Conservation (phyloP, 1,140 invertebrate species). For the Gryllus bimaculatus region DNA sequence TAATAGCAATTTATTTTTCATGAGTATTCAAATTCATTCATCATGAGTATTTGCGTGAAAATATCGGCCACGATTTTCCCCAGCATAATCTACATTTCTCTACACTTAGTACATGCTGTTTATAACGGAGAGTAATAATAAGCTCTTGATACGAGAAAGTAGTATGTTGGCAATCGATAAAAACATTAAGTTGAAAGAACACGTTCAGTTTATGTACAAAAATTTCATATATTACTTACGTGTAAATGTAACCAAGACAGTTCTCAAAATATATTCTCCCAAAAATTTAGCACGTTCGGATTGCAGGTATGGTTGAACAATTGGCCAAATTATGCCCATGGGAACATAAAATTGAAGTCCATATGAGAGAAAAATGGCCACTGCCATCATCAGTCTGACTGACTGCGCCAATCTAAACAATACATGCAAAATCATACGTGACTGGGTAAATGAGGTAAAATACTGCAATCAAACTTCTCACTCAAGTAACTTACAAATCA, state of each 20-base stretch:
- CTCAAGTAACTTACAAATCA: constrained; percentile 53
- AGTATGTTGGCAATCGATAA: no score
- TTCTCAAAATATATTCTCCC: constrained; percentile 57
- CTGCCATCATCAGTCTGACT: constrained; percentile 71
- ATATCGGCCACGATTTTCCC: no score
- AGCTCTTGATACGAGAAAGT: no score
- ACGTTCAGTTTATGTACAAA: background rate
- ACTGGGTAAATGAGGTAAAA: background rate
- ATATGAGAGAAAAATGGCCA: constrained; percentile 80
- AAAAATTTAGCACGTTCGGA: constrained; percentile 46
- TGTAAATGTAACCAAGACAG: constrained; percentile 62
- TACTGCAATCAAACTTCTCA: background rate
- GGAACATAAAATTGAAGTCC: constrained; percentile 89
- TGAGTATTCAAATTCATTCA: no score
- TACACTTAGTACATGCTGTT: no score
- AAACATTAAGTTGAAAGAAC: background rate
- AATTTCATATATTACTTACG: constrained; percentile 49
- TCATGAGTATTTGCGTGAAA: no score
- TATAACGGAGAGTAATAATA: no score
- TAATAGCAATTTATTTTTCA: no score
- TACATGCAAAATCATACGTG: background rate
- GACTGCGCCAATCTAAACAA: constrained; percentile 63
- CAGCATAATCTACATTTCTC: no score
- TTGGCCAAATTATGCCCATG: constrained; percentile 78
- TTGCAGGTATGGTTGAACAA: constrained; percentile 48